Evolutionary conservation across 2,797 vertebrate species (phyloP).

Genomic region (Ptychadena robeensis): DNA sequence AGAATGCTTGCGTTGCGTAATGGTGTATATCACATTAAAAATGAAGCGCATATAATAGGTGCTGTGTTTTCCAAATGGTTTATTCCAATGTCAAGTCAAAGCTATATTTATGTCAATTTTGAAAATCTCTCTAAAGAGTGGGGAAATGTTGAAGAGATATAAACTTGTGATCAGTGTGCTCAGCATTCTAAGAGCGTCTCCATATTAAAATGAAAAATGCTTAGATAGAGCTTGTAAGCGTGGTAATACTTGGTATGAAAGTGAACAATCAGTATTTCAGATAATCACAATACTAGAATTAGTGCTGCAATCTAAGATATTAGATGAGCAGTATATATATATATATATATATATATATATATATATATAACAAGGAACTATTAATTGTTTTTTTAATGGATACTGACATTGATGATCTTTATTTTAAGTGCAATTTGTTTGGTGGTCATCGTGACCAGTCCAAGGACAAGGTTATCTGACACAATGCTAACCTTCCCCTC

Average conservation of each 20-base stretch:
- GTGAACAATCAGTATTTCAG: background rate
- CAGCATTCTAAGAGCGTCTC: constrained; percentile 19
- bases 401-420: too few relatives aligned
- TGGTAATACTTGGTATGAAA: background rate
- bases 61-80: constrained; percentile 54
- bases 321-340: too few relatives aligned
- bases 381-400: too few relatives aligned
- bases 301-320: too few relatives aligned
- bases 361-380: too few relatives aligned
- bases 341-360: too few relatives aligned
- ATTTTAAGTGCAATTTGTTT: too few relatives aligned
- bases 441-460: too few relatives aligned
- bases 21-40: constrained; percentile 55
- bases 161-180: constrained; percentile 36
- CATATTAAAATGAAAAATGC: constrained; percentile 21
- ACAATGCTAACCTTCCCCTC: too few relatives aligned
- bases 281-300: too few relatives aligned
- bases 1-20: constrained; percentile 46
- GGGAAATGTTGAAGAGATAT: constrained; percentile 23
- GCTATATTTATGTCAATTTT: constrained; percentile 52
- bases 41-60: constrained; percentile 44
- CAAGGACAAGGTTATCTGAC: too few relatives aligned
- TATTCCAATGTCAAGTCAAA: constrained; percentile 50
- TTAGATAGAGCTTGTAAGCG: constrained; percentile 19
- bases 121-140: constrained; percentile 41